Evolutionary conservation across 2,888 invertebrate genomes (phyloP).

Genomic region (Scaptomyza reducta): DNA sequence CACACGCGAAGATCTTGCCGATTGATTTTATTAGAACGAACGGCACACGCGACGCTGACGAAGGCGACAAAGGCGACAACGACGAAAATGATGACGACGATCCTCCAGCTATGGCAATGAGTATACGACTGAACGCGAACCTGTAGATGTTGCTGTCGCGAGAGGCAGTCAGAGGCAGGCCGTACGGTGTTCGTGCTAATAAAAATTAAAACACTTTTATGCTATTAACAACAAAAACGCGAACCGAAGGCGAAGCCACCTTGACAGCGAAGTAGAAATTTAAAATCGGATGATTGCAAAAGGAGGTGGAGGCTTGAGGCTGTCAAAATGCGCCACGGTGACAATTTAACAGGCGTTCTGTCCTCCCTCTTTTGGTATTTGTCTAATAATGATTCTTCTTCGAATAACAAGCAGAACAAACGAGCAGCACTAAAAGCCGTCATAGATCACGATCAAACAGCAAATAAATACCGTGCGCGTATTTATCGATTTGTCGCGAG

Average conservation of each 20-base stretch:
- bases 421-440: slow-evolving; percentile 46
- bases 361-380: slow-evolving; percentile 27
- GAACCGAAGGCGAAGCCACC: slow-evolving; percentile 63
- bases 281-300: slow-evolving; percentile 36
- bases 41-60: slow-evolving; percentile 66
- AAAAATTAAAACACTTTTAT: slow-evolving; percentile 77
- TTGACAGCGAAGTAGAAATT: slow-evolving; percentile 59
- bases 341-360: slow-evolving; percentile 55
- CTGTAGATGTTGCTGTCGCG: slow-evolving; percentile 45
- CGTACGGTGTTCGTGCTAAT: slow-evolving; percentile 71
- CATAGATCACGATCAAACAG: slow-evolving; percentile 56
- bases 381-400: slow-evolving; percentile 42
- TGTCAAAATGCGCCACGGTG: slow-evolving; percentile 56
- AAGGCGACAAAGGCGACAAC: slow-evolving; percentile 8
- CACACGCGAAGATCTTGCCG: slow-evolving; percentile 60
- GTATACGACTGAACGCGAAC: slow-evolving; percentile 58
- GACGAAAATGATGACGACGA: slow-evolving; percentile 40
- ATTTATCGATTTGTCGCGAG: slow-evolving; percentile 29
- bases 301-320: slow-evolving; percentile 18
- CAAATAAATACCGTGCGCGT: slow-evolving; percentile 33
- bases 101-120: slow-evolving; percentile 66
- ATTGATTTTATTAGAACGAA: slow-evolving; percentile 72
- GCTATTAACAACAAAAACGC: slow-evolving; percentile 70
- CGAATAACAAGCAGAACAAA: slow-evolving; percentile 23
- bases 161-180: slow-evolving; percentile 39